These are phyloP conservation scores for Cephus pygmeus DNA, from an alignment of 2,888 invertebrate genomes.

Conservation along the genomic window DNA sequence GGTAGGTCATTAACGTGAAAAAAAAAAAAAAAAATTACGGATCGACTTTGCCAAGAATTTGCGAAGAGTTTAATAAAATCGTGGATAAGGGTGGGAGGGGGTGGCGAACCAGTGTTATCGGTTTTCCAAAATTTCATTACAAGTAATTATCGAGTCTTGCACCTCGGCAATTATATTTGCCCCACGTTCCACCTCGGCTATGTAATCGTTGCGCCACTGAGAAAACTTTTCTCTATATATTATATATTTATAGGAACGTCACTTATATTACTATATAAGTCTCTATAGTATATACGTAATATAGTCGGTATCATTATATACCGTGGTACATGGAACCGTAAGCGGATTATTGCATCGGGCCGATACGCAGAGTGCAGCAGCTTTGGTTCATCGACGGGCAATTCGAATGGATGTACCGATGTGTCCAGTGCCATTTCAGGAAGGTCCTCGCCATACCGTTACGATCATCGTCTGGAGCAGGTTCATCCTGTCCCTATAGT, in stretches of 20 bases:
- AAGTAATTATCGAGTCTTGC: background rate
- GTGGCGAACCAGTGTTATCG: constrained; percentile 20
- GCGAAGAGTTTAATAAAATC: too few species aligned
- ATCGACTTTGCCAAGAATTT: background rate
- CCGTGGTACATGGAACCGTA: background rate
- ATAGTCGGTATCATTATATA: background rate
- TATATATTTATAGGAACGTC: background rate
- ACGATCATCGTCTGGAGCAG: background rate
- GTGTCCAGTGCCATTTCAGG: background rate
- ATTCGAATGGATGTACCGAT: background rate
- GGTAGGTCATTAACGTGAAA: constrained; percentile 45
- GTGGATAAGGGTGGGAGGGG: background rate
- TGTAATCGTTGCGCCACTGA: background rate
- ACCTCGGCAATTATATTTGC: background rate
- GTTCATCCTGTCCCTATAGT: background rate
- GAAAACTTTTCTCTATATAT: background rate
- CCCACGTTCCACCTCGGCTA: background rate
- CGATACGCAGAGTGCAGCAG: background rate
- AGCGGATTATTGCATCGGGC: background rate
- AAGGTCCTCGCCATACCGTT: background rate
- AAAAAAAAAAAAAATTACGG: background rate
- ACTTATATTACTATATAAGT: background rate
- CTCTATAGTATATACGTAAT: background rate
- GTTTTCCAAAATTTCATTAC: constrained; percentile 2
- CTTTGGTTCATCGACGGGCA: background rate